These are phyloP conservation scores for Crotalus horridus DNA, from an alignment of 2,113 vertebrate genomes.

Conservation along the genomic window DNA sequence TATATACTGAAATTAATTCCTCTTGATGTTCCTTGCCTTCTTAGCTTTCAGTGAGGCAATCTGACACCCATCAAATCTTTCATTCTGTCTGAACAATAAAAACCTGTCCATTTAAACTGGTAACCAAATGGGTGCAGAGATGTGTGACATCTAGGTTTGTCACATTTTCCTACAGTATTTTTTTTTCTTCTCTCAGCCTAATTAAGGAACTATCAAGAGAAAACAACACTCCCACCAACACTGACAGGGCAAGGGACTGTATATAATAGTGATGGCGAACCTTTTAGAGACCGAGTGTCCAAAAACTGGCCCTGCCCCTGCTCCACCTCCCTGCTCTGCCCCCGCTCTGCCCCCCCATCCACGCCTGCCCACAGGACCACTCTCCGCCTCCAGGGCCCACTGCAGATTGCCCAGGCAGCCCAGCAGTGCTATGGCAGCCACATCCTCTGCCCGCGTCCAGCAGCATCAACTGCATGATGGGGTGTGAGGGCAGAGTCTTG, in stretches of 20 bases:
- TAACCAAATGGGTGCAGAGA: background rate
- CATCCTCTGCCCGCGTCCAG: too few species aligned
- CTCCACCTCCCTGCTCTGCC: too few species aligned
- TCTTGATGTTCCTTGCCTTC: background rate
- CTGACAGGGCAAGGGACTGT: background rate
- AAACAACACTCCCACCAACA: background rate
- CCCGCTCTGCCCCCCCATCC: too few species aligned
- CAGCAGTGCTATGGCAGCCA: too few species aligned
- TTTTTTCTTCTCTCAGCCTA: background rate
- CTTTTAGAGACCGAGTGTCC: too few species aligned
- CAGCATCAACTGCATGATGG: too few species aligned
- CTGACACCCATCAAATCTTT: background rate
- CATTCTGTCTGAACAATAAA: slow-evolving; percentile 5
- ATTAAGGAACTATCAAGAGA: background rate
- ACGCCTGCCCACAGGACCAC: too few species aligned
- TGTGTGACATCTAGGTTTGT: background rate
- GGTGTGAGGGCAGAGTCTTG: too few species aligned
- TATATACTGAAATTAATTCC: background rate
- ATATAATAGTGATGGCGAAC: background rate
- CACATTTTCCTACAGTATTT: slow-evolving; percentile 9
- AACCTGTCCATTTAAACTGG: slow-evolving; percentile 10
- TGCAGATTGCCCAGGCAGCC: too few species aligned
- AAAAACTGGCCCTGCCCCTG: too few species aligned
- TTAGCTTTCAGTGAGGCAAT: slow-evolving; percentile 12
- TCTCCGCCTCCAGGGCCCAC: too few species aligned